Evolutionary conservation across 2,888 invertebrate genomes (phyloP).

Genomic region (Mythimna albipuncta): DNA sequence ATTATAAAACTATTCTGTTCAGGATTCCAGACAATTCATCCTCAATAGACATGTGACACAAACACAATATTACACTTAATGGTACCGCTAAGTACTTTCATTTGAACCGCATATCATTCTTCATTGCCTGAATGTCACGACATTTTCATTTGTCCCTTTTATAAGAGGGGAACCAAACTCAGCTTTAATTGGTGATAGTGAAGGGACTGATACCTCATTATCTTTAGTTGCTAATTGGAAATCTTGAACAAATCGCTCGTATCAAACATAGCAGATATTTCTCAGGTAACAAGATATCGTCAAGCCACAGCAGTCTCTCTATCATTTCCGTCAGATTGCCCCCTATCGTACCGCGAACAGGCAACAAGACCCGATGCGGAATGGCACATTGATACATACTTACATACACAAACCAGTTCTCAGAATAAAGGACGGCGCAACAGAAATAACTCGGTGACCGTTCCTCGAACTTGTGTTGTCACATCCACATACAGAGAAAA

Average conservation of each 20-base stretch:
- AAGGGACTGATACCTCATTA: constrained; percentile 13
- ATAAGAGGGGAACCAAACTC: not conserved
- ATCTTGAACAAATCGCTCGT: constrained; percentile 9
- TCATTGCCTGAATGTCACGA: constrained; percentile 23
- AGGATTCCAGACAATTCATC: constrained; percentile 63
- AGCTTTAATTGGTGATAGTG: constrained; percentile 5
- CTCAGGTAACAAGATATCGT: constrained; percentile 58
- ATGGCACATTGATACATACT: constrained; percentile 62
- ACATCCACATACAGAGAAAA: constrained; percentile 59
- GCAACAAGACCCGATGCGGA: constrained; percentile 67
- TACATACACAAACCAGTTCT: constrained; percentile 70
- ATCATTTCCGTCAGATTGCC: constrained; percentile 79
- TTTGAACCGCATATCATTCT: constrained; percentile 46
- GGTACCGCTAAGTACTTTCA: constrained; percentile 39
- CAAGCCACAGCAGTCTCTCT: constrained; percentile 64
- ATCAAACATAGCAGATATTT: constrained; percentile 34
- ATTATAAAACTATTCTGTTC: constrained; percentile 64
- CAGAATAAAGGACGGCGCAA: constrained; percentile 68
- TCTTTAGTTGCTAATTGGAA: constrained; percentile 12
- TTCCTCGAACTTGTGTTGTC: constrained; percentile 70
- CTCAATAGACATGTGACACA: constrained; percentile 60
- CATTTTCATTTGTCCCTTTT: constrained; percentile 10
- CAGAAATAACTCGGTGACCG: constrained; percentile 75
- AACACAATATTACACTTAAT: constrained; percentile 56
- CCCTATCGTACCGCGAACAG: constrained; percentile 69